Evolutionary conservation across 1,140 invertebrate genomes (phyloP).

Genomic region (Riptortus pedestris): DNA sequence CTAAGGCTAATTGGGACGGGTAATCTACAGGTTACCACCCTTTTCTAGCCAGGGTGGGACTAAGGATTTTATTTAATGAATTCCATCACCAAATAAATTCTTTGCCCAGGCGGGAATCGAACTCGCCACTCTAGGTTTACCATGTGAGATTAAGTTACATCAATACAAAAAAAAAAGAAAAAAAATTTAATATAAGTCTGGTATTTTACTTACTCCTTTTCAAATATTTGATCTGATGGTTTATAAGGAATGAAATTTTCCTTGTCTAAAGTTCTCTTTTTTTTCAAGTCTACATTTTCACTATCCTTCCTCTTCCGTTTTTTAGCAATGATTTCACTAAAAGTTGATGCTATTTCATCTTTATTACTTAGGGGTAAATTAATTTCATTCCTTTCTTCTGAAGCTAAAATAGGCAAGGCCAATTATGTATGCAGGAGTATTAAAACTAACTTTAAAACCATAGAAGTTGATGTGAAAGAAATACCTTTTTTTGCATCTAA

Average conservation of each 20-base stretch:
- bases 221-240: conserved; percentile 74
- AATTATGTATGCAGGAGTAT: background rate
- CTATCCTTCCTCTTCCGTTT: conserved; percentile 38
- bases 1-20: too few relatives aligned
- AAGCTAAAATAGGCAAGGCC: conserved; percentile 22
- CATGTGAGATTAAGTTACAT: too few relatives aligned
- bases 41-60: too few relatives aligned
- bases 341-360: conserved; percentile 37
- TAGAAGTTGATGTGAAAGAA: conserved; percentile 7
- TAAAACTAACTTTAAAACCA: background rate
- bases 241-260: conserved; percentile 81
- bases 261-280: conserved; percentile 44
- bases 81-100: too few relatives aligned
- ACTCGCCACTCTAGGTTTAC: too few relatives aligned
- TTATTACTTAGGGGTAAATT: conserved; percentile 37
- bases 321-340: conserved; percentile 42
- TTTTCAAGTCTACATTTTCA: conserved; percentile 45
- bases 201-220: conserved; percentile 61
- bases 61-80: too few relatives aligned
- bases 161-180: too few relatives aligned
- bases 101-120: too few relatives aligned
- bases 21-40: too few relatives aligned
- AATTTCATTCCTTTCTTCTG: conserved; percentile 34
- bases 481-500: conserved; percentile 29
- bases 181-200: too few relatives aligned